Evolutionary conservation across 2,797 vertebrate species (phyloP), one percentile per base, ranked within the genome.

Genomic region (Phaenicophaeus curvirostris): DNA sequence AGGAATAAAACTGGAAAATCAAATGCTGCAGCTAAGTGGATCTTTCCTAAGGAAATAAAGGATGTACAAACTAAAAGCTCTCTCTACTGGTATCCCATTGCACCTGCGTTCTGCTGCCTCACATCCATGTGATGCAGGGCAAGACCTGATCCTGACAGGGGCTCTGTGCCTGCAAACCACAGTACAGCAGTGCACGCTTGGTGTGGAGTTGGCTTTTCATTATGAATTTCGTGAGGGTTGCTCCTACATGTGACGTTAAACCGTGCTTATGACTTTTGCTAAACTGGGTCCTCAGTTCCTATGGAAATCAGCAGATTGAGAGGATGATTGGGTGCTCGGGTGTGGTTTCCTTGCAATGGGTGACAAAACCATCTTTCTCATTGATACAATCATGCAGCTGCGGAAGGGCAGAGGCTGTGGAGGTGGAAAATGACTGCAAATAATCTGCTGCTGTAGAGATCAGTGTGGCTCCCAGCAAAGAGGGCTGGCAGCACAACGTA

Each of bases 241-340:
- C 23, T 89, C 65, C 65, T 63, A 21, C 20, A 25, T 1, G 1
- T 54, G 27, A 35, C 54, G 55, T 58, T 78, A 50, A 94, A 88
- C 51, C 35, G 51, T 35, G 44, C 35, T 61, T 57, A 5, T 0
- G 13, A 33, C 25, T 87, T 76, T 2, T 71, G 44, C 71, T 89
- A 24, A 66, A 63, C 4, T 18, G 27, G 41, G 31, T 25, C 35
- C 63, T 90, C 1, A 0, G 19, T 30, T 92, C 16, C 46, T 39
- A 1, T 19, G 33, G 66, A 54, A 50, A 75, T 48, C 15, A 17
- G 67, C 80, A 75, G 51, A 28, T 25, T 65, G 80, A 39, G 42
- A 82, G 59, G 73, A 20, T 6, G 16, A 3, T 0, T 0, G 0
- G 30, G 15, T 35, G 27, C 50, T 48, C 53, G 39, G 28, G 9